Evolutionary conservation across 2,113 vertebrate genomes (phyloP).

Genomic region (Anoplopoma fimbria): DNA sequence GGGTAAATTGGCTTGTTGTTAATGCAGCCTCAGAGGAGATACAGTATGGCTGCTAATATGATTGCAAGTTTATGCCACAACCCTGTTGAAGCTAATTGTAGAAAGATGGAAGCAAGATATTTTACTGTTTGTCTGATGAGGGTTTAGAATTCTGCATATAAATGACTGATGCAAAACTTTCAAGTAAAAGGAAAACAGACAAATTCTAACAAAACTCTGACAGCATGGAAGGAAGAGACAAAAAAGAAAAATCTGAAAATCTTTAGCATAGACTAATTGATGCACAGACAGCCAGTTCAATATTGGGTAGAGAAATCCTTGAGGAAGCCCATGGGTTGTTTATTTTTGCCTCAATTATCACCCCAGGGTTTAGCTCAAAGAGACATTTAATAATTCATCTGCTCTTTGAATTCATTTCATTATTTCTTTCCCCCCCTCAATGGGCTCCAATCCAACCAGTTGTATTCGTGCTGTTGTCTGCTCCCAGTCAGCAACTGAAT

Average conservation of each 20-base stretch:
- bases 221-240: neutral
- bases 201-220: constrained; percentile 40
- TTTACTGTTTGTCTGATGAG: constrained; percentile 21
- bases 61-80: constrained; percentile 29
- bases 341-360: constrained; percentile 73
- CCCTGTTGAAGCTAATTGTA: constrained; percentile 37
- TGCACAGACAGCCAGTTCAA: constrained; percentile 53
- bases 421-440: constrained; percentile 33
- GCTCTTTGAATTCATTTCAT: constrained; percentile 63
- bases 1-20: constrained; percentile 38
- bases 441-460: constrained; percentile 33
- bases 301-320: constrained; percentile 62
- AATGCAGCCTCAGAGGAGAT: constrained; percentile 59
- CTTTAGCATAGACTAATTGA: constrained; percentile 38
- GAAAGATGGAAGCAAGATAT: constrained; percentile 21
- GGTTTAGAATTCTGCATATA: constrained; percentile 31
- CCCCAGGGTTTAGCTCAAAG: constrained; percentile 70
- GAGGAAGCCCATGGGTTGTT: constrained; percentile 71
- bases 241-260: constrained; percentile 6
- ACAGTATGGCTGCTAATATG: constrained; percentile 45
- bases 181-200: constrained; percentile 23
- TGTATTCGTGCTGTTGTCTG: constrained; percentile 21
- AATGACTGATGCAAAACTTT: constrained; percentile 42
- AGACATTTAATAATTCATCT: constrained; percentile 79
- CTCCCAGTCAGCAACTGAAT: constrained; percentile 26